Percentiles rank a stretch among this genome's conserved stretches.
Evolutionary conservation across 2,888 invertebrate species (phyloP).

Genomic region (Troides helena): DNA sequence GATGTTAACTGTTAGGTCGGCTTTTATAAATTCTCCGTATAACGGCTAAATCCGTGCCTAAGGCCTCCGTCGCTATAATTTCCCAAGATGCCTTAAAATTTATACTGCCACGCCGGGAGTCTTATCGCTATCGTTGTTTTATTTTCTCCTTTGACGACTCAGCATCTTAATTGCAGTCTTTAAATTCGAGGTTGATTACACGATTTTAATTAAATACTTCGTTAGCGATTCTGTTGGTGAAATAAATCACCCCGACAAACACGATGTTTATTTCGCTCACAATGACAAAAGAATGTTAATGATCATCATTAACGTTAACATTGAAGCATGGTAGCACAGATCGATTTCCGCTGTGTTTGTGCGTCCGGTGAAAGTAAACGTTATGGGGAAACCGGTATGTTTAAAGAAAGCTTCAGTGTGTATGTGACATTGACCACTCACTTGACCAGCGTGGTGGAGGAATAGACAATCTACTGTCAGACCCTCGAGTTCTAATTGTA

Average conservation of each 20-base stretch:
- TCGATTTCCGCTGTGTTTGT: too few relatives aligned
- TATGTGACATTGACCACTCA: too few relatives aligned
- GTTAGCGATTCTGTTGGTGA: conserved; percentile 42
- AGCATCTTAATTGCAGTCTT: conserved; percentile 56
- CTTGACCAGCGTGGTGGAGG: too few relatives aligned
- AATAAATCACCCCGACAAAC: conserved; percentile 18
- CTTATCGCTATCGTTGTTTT: conserved; percentile 41
- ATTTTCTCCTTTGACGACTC: conserved; percentile 49
- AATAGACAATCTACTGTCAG: too few relatives aligned
- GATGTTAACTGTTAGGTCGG: background rate
- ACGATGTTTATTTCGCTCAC: conserved; percentile 3
- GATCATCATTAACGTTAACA: background rate
- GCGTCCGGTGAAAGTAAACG: too few relatives aligned
- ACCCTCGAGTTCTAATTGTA: too few relatives aligned
- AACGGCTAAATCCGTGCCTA: background rate
- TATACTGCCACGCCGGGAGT: conserved; percentile 32
- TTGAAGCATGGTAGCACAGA: background rate
- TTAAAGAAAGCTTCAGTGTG: too few relatives aligned
- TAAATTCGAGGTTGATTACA: conserved; percentile 53
- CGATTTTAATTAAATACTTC: conserved; percentile 55
- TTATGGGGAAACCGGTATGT: too few relatives aligned
- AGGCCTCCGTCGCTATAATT: conserved; percentile 16
- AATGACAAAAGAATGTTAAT: conserved; percentile 4
- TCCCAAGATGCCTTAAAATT: conserved; percentile 42
- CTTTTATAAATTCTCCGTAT: background rate